phyloP scores from a whole-genome alignment of 2,888 invertebrate species.

The Leptopilina myrica region DNA sequence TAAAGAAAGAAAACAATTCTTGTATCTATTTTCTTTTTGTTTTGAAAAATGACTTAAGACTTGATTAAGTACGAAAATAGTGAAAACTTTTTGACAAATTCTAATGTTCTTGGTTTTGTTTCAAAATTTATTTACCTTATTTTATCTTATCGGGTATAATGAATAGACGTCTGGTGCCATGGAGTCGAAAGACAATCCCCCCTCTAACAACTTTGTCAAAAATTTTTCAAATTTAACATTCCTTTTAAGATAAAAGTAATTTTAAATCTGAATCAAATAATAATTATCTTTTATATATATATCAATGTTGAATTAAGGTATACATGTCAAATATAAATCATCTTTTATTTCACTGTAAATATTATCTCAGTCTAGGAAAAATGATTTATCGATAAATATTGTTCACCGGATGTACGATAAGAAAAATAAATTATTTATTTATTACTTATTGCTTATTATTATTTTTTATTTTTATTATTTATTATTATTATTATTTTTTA shows the following conservation, averaged over 20 bases:
- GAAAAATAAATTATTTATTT: neutral
- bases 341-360: neutral
- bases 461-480: neutral
- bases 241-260: neutral
- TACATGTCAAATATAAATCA: neutral
- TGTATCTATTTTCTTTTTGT: too few species aligned
- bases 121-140: too few species aligned
- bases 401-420: neutral
- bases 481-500: too few species aligned
- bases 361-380: neutral
- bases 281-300: neutral
- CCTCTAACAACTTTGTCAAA: constrained; percentile 52
- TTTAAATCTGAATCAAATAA: neutral
- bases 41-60: too few species aligned
- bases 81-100: too few species aligned
- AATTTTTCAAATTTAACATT: neutral
- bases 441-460: too few species aligned
- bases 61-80: too few species aligned
- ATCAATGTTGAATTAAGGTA: neutral
- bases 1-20: too few species aligned
- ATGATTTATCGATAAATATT: neutral
- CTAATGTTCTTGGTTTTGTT: too few species aligned
- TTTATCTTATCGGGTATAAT: constrained; percentile 61
- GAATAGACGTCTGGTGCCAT: constrained; percentile 56
- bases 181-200: constrained; percentile 57